A percentile compares a stretch with the other conserved stretches of the same genome.
These are phyloP conservation scores for Sylvilagus bachmani DNA, from an alignment of 2,113 vertebrate species.

Conservation along the genomic window DNA sequence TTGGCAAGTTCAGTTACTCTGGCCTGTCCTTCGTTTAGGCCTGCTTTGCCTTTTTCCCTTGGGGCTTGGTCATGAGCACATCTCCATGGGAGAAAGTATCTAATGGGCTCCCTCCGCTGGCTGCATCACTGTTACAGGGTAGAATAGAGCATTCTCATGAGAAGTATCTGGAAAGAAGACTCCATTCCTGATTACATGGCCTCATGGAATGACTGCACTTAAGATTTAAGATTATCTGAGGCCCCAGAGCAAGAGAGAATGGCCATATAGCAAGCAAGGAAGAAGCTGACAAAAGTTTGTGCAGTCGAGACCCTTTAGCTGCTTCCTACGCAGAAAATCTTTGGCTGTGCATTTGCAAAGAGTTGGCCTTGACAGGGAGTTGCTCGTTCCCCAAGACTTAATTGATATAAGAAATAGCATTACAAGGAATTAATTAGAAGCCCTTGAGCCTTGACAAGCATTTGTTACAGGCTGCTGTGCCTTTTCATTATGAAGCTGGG, in stretches of 20 bases:
- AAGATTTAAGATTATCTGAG: not conserved
- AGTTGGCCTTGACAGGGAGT: not conserved
- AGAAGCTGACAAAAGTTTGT: not conserved
- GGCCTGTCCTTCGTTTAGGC: not conserved
- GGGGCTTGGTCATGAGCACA: not conserved
- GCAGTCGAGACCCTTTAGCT: not conserved
- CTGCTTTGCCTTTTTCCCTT: not conserved
- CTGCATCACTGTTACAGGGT: not conserved
- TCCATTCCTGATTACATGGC: not conserved
- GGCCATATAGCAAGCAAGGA: not conserved
- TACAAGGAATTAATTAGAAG: conserved; percentile 73
- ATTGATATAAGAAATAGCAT: conserved; percentile 66
- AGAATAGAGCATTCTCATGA: not conserved
- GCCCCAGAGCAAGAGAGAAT: not conserved
- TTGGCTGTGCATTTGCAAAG: not conserved
- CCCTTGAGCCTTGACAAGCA: conserved; percentile 63
- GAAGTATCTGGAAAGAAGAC: not conserved
- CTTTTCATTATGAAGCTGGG: conserved; percentile 41
- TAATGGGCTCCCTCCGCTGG: no score
- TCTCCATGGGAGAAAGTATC: not conserved
- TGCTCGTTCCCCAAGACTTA: conserved; percentile 34
- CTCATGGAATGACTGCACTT: not conserved
- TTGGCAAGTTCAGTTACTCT: not conserved
- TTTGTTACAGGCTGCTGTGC: conserved; percentile 54
- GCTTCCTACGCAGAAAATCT: not conserved